A percentile compares a stretch with the other conserved stretches of the same genome.
Evolutionary conservation across 2,888 invertebrate genomes (phyloP).

Genomic region (Temnothorax rugatulus): DNA sequence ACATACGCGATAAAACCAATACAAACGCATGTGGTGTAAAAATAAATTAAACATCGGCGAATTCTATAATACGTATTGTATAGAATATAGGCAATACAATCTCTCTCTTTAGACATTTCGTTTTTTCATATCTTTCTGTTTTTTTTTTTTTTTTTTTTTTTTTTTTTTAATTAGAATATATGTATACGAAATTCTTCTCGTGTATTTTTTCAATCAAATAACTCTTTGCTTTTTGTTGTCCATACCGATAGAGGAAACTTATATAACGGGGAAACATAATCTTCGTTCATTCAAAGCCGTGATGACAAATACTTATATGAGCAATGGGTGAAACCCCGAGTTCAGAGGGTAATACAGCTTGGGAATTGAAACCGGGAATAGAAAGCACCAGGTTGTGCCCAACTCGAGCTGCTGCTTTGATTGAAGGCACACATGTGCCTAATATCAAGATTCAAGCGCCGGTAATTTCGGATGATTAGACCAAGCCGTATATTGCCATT

Average conservation of each 20-base stretch:
- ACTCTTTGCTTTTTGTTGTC: neutral
- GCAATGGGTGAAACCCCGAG: neutral
- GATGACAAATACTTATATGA: slow-evolving; percentile 1
- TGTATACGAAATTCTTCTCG: neutral
- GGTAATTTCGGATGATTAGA: slow-evolving; percentile 62
- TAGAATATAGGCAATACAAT: neutral
- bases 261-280: neutral
- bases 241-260: neutral
- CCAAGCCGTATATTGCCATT: slow-evolving; percentile 52
- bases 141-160: too few relatives aligned
- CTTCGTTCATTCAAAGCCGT: slow-evolving; percentile 1
- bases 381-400: slow-evolving; percentile 38
- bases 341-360: slow-evolving; percentile 40
- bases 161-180: too few relatives aligned
- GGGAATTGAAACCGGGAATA: slow-evolving; percentile 32
- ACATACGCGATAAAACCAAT: slow-evolving; percentile 45
- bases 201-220: neutral
- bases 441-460: slow-evolving; percentile 58
- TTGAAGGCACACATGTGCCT: slow-evolving; percentile 59
- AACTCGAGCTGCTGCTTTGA: slow-evolving; percentile 47
- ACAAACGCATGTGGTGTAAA: slow-evolving; percentile 23
- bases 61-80: slow-evolving; percentile 5
- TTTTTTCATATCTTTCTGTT: neutral
- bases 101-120: neutral
- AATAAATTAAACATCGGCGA: slow-evolving; percentile 58